Conservation (phyloP, 2,888 invertebrate genomes). For the Leptopilina myrica region DNA sequence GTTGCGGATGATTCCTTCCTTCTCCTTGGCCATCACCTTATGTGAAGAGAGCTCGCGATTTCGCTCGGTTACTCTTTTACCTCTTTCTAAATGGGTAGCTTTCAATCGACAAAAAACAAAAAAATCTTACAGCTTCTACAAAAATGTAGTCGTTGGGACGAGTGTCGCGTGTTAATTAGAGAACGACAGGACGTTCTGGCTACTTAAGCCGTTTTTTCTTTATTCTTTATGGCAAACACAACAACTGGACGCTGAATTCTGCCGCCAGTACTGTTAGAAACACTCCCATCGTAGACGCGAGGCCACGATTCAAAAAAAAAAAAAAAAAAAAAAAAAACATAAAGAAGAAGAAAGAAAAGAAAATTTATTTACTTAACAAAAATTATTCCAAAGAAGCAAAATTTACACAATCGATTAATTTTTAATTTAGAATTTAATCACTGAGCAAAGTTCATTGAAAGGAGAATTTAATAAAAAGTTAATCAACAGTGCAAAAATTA, state of each 20-base stretch:
- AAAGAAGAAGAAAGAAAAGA: not conserved
- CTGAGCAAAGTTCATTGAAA: no score
- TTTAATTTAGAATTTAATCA: no score
- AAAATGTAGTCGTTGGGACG: constrained; percentile 40
- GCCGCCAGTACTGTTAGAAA: constrained; percentile 39
- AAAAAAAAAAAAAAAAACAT: not conserved
- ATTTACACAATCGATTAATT: no score
- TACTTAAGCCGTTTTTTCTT: constrained; percentile 36
- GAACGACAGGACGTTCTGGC: constrained; percentile 38
- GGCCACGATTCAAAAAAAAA: not conserved
- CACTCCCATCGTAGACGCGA: constrained; percentile 1
- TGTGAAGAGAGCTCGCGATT: constrained; percentile 31
- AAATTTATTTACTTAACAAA: not conserved
- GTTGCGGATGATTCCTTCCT: not conserved
- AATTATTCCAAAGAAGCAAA: no score
- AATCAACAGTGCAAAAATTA: no score
- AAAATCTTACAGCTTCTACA: constrained; percentile 34
- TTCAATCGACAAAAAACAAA: not conserved
- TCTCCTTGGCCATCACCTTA: constrained; percentile 28
- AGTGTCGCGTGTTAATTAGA: constrained; percentile 41
- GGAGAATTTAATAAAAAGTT: no score
- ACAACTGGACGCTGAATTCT: constrained; percentile 32
- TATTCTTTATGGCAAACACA: constrained; percentile 37
- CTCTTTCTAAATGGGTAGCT: constrained; percentile 46
- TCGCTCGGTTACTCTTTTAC: constrained; percentile 51